phyloP scores from a whole-genome alignment of 2,888 invertebrate genomes.

The Lochmaea capreae region DNA sequence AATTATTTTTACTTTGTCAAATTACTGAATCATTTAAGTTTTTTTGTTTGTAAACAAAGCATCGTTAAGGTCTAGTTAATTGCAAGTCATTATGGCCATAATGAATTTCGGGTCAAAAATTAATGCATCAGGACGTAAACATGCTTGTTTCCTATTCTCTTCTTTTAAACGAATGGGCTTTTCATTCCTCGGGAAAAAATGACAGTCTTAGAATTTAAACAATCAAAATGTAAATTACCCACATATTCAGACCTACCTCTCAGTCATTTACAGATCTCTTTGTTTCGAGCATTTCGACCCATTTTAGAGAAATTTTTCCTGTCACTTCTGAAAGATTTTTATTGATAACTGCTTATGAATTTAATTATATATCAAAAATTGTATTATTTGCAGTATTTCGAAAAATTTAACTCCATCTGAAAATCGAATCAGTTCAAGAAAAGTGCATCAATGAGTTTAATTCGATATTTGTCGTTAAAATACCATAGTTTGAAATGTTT shows the following conservation, averaged over 20 bases:
- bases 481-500: no score
- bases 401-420: no score
- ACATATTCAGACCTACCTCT: constrained; percentile 8
- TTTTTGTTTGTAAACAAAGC: constrained; percentile 1
- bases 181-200: not conserved
- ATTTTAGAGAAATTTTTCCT: not conserved
- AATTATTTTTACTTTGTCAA: not conserved
- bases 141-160: not conserved
- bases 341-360: no score
- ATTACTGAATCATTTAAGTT: constrained; percentile 1
- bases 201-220: not conserved
- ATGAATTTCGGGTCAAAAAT: constrained; percentile 1
- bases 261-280: not conserved
- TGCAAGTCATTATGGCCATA: not conserved
- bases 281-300: not conserved
- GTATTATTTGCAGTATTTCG: no score
- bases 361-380: no score
- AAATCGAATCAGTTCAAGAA: no score
- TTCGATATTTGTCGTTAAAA: no score
- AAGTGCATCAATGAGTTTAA: no score
- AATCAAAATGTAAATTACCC: constrained; percentile 8
- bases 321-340: not conserved
- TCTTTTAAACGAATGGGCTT: not conserved
- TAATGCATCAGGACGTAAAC: not conserved
- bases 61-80: not conserved